Conservation (phyloP, 2,113 vertebrate genomes). For the Gobio gobio region DNA sequence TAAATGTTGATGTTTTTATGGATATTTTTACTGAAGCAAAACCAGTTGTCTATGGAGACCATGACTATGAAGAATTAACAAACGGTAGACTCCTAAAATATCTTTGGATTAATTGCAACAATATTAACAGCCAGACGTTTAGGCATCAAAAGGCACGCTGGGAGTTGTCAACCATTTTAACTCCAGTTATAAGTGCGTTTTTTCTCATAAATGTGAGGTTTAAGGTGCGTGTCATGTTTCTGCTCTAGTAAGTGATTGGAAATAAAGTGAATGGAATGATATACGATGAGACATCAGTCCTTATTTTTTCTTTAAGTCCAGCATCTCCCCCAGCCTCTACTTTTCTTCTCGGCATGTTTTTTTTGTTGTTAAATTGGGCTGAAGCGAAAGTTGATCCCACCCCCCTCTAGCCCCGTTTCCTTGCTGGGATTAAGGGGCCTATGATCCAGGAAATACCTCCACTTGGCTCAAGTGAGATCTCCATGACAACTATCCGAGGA, state of each 20-base stretch:
- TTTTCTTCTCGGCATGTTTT: neutral
- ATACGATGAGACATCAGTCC: neutral
- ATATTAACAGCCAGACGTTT: neutral
- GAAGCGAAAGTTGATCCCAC: conserved; percentile 79
- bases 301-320: neutral
- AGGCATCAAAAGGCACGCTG: neutral
- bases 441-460: conserved; percentile 98
- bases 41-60: neutral
- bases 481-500: conserved; percentile 87
- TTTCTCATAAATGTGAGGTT: neutral
- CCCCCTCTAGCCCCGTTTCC: conserved; percentile 77
- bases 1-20: neutral
- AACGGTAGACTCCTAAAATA: neutral
- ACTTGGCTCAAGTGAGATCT: conserved; percentile 90
- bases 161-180: conserved; percentile 3
- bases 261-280: neutral
- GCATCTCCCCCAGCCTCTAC: neutral
- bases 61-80: neutral
- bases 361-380: neutral
- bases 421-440: conserved; percentile 91
- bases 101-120: neutral
- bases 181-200: neutral
- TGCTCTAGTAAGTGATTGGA: conserved; percentile 6
- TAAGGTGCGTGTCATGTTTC: neutral
- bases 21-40: neutral